Base-by-base conservation (phyloP, 2,888 invertebrate species). In the Spilarctia lutea region DNA sequence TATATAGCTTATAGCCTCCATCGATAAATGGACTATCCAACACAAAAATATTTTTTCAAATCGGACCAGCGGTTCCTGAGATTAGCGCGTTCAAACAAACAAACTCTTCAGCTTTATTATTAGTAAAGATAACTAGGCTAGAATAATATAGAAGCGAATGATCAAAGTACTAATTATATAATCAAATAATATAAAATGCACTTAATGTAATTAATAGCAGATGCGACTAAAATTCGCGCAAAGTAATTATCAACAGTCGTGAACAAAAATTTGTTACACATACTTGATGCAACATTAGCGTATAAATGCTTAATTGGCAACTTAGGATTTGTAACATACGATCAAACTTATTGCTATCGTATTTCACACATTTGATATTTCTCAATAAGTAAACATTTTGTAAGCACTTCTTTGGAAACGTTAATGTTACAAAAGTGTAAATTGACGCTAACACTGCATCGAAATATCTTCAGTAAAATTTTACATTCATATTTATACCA, bases 281-380 rank as follows among this genome's bases (percentile, higher is more conserved):
- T 16, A 69, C 33, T 68, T 56, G 33, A 56, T 56, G 35, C 33
- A 48, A 33, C 48, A 39, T 72, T 72, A n/a, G 20, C 13, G 33
- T 20, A 45, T 27, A 56, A 67, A 67, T 67, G 56, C 72, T 27
- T 68, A 71, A 72, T 72, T 68, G 65, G 48, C 63, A 45, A 78
- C 30, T 67, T 30, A 73, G 70, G 70, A 72, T 78, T 48, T 66
- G 60, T 39, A 72, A 71, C 65, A 72, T 71, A 67, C 73, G 42
- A 66, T 81, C 76, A 74, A 74, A 79, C 52, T 74, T 68, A 56
- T 70, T 84, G 71, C 69, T 76, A 78, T 79, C 73, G 70, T 76
- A 75, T 84, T 84, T 71, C 75, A 78, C 65, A 73, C 66, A 72
- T 75, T 72, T 69, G 65, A 75, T 69, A 75, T 84, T 84, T 75